Evolutionary conservation across 2,888 invertebrate genomes (phyloP).

Genomic region (Drosophila rellima): DNA sequence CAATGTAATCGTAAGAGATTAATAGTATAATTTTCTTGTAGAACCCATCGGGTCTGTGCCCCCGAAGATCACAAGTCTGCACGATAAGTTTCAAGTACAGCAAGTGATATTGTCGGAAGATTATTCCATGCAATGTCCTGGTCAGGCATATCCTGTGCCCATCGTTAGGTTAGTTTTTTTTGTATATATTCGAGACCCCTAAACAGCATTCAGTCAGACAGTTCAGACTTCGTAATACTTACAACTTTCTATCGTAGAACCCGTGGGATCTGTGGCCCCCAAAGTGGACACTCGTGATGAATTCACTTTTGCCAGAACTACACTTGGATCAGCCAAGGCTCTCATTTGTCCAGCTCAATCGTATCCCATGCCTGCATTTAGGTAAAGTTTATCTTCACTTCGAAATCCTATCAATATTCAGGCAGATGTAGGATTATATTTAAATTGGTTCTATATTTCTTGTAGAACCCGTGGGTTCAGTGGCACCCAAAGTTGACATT

Average conservation of each 20-base stretch:
- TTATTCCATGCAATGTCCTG: slow-evolving; percentile 90
- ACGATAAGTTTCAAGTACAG: slow-evolving; percentile 85
- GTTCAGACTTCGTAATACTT: background rate
- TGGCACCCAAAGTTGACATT: slow-evolving; percentile 89
- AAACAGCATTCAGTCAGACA: slow-evolving; percentile 54
- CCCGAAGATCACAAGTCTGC: slow-evolving; percentile 88
- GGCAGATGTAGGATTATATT: background rate
- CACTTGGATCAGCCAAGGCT: slow-evolving; percentile 86
- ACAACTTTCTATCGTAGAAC: slow-evolving; percentile 80
- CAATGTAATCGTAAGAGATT: background rate
- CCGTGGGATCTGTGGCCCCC: slow-evolving; percentile 87
- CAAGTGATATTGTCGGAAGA: slow-evolving; percentile 86
- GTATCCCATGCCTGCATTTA: slow-evolving; percentile 83
- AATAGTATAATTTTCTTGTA: slow-evolving; percentile 37
- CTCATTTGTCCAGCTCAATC: slow-evolving; percentile 90
- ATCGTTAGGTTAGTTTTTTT: slow-evolving; percentile 87
- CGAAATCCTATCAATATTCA: background rate
- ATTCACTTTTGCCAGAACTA: slow-evolving; percentile 81
- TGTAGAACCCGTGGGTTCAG: slow-evolving; percentile 87
- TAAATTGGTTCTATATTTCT: background rate
- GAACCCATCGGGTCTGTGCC: slow-evolving; percentile 87
- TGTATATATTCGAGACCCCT: background rate
- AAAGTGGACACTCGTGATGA: slow-evolving; percentile 91
- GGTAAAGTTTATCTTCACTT: slow-evolving; percentile 55
- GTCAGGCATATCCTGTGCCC: slow-evolving; percentile 91